Conservation (phyloP, 2,888 invertebrate species). For the Drosophila hawaiiensis region DNA sequence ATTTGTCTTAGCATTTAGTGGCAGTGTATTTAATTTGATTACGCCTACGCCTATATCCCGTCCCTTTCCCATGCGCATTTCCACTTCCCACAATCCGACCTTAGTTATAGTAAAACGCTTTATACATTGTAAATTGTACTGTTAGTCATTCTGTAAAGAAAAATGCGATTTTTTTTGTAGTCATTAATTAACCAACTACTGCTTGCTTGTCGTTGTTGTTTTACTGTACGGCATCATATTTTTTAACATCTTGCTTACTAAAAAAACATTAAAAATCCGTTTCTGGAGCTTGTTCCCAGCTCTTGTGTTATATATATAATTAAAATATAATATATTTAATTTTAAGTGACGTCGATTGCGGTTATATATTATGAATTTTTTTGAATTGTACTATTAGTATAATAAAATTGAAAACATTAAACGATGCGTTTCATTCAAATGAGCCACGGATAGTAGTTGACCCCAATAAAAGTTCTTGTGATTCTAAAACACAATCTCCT, state of each 20-base stretch:
- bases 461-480: background rate
- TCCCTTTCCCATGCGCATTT: constrained; percentile 6
- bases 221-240: constrained; percentile 53
- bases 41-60: constrained; percentile 18
- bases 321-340: constrained; percentile 45
- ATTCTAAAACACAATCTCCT: background rate
- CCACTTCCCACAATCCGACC: constrained; percentile 2
- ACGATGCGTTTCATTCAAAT: background rate
- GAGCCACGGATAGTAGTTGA: background rate
- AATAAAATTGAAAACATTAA: background rate
- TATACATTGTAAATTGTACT: constrained; percentile 76
- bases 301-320: constrained; percentile 25
- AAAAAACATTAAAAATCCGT: constrained; percentile 4
- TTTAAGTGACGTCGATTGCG: constrained; percentile 52
- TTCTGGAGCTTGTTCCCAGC: constrained; percentile 15
- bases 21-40: constrained; percentile 61
- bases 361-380: constrained; percentile 28
- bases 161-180: constrained; percentile 47
- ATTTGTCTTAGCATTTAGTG: constrained; percentile 63
- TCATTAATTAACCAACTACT: constrained; percentile 69
- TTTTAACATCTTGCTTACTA: constrained; percentile 59
- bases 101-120: constrained; percentile 75
- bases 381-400: constrained; percentile 9
- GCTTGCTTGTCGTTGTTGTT: constrained; percentile 48
- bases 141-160: constrained; percentile 62